Evolutionary conservation across 2,888 invertebrate species (phyloP).

Genomic region (Pseudanteris insignis): DNA sequence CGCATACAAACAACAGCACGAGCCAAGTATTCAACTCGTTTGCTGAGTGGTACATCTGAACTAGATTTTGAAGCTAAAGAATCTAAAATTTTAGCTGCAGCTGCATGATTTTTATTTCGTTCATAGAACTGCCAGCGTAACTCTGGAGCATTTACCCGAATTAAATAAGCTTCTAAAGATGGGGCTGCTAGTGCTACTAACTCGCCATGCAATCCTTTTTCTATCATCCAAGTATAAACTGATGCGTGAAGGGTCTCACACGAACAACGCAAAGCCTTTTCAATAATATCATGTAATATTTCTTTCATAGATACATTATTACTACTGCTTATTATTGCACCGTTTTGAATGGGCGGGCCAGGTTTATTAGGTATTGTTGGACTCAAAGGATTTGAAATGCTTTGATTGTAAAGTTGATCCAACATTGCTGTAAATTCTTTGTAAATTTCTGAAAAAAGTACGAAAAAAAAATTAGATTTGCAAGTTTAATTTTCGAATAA

Average conservation of each 20-base stretch:
- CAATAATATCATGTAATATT: constrained; percentile 71
- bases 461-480: too few species aligned
- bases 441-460: constrained; percentile 81
- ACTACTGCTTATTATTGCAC: constrained; percentile 30
- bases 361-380: constrained; percentile 66
- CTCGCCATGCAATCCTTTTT: constrained; percentile 77
- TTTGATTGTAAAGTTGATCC: constrained; percentile 75
- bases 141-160: constrained; percentile 62
- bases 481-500: too few species aligned
- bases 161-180: constrained; percentile 81
- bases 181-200: constrained; percentile 74
- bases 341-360: constrained; percentile 58
- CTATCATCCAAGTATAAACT: constrained; percentile 92
- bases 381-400: constrained; percentile 66
- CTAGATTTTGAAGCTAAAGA: constrained; percentile 82
- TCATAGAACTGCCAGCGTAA: constrained; percentile 97
- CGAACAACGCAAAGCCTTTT: constrained; percentile 74
- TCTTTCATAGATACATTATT: constrained; percentile 57
- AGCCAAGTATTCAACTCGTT: constrained; percentile 90
- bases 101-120: constrained; percentile 87
- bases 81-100: constrained; percentile 90
- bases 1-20: constrained; percentile 95
- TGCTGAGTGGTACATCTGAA: constrained; percentile 78
- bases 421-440: constrained; percentile 84
- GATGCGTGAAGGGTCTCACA: constrained; percentile 93